These are phyloP conservation scores for Mesembrinibis cayennensis DNA, from an alignment of 2,113 vertebrate genomes.

Conservation along the genomic window DNA sequence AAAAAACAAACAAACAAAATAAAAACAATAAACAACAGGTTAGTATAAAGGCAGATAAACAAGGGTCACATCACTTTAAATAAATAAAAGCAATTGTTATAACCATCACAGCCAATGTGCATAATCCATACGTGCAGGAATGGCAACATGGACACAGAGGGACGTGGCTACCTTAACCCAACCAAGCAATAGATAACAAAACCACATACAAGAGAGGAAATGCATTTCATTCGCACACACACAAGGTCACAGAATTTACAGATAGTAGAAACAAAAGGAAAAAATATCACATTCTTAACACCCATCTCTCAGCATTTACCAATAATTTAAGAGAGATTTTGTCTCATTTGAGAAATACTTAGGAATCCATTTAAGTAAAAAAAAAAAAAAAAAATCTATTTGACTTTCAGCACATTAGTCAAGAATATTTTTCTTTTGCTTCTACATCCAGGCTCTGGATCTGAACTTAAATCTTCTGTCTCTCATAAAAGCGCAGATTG, in stretches of 20 bases:
- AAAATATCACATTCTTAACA: not conserved
- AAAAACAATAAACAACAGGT: slow-evolving; percentile 83
- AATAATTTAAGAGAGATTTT: not conserved
- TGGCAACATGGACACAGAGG: not conserved
- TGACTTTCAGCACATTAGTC: not conserved
- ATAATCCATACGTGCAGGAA: slow-evolving; percentile 5
- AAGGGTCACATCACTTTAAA: slow-evolving; percentile 49
- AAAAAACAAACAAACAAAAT: slow-evolving; percentile 69
- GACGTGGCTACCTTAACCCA: not conserved
- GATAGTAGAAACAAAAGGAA: not conserved
- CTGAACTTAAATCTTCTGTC: not conserved
- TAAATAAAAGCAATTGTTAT: slow-evolving; percentile 38
- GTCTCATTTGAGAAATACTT: slow-evolving; percentile 6
- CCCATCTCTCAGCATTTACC: not conserved
- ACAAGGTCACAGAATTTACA: not conserved
- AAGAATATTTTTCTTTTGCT: not conserved
- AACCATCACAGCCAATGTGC: slow-evolving; percentile 23
- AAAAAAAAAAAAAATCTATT: not conserved
- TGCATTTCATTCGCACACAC: not conserved
- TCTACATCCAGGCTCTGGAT: not conserved
- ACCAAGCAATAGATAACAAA: not conserved
- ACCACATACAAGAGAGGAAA: slow-evolving; percentile 4
- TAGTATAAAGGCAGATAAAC: slow-evolving; percentile 79
- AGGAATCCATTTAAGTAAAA: not conserved
- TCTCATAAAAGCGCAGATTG: not conserved